Evolutionary conservation across 2,797 vertebrate species (phyloP).

Genomic region (Cyprinodon diabolis): DNA sequence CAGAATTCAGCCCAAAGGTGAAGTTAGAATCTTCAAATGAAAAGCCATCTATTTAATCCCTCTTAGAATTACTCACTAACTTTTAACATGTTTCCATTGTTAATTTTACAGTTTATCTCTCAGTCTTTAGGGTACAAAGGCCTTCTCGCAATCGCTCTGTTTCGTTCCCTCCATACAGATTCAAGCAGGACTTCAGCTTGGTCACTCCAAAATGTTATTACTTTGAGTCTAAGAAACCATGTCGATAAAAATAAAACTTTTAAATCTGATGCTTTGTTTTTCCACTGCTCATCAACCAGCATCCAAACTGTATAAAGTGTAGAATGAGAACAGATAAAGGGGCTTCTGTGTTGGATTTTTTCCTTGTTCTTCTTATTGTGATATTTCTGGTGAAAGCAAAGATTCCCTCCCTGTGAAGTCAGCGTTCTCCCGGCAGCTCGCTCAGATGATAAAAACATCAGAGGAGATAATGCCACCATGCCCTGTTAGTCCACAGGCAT

Average conservation of each 20-base stretch:
- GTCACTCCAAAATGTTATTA: too few species aligned
- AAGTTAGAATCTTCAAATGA: neutral
- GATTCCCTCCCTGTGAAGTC: neutral
- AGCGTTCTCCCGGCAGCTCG: neutral
- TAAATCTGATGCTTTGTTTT: neutral
- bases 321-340: neutral
- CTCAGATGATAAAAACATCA: neutral
- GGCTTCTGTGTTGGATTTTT: neutral
- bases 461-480: neutral
- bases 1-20: too few species aligned
- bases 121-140: too few species aligned
- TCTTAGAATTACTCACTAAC: neutral
- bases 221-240: too few species aligned
- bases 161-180: too few species aligned
- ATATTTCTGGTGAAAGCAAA: neutral
- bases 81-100: neutral
- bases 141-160: too few species aligned
- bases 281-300: too few species aligned
- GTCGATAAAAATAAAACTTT: neutral
- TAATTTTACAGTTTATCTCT: too few species aligned
- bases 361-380: neutral
- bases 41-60: neutral
- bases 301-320: neutral
- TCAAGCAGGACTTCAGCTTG: too few species aligned
- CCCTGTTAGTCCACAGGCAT: neutral